These are phyloP conservation scores for Crematogaster levior DNA, from an alignment of 2,888 invertebrate species.

Conservation along the genomic window DNA sequence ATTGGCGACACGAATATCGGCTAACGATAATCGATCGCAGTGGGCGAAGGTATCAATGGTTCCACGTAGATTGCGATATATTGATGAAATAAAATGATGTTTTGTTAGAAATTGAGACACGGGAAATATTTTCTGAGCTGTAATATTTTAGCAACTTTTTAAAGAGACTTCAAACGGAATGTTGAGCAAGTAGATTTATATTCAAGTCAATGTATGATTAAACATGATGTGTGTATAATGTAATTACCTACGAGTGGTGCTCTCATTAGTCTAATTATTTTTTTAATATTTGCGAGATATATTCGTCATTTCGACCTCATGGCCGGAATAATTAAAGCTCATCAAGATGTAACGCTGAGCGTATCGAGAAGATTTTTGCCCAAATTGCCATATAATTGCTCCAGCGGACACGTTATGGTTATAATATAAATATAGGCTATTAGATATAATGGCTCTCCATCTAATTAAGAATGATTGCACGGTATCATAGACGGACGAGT, in stretches of 20 bases:
- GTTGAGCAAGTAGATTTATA: background rate
- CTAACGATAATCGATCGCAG: slow-evolving; percentile 70
- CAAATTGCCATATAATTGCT: slow-evolving; percentile 49
- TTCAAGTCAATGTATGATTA: background rate
- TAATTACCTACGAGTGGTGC: background rate
- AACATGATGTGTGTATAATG: background rate
- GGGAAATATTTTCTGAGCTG: background rate
- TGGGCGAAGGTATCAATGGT: slow-evolving; percentile 33
- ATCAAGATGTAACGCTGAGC: slow-evolving; percentile 37
- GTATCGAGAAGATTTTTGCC: slow-evolving; percentile 38
- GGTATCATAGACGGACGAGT: slow-evolving; percentile 15
- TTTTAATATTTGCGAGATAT: slow-evolving; percentile 38
- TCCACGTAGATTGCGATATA: slow-evolving; percentile 51
- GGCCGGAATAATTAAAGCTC: slow-evolving; percentile 50
- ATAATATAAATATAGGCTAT: slow-evolving; percentile 53
- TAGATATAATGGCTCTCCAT: slow-evolving; percentile 26
- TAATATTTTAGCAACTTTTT: background rate
- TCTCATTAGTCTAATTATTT: slow-evolving; percentile 42
- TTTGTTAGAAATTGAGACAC: background rate
- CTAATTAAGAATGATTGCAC: slow-evolving; percentile 47
- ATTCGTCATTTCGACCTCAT: slow-evolving; percentile 37
- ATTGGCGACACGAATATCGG: slow-evolving; percentile 58
- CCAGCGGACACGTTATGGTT: slow-evolving; percentile 15
- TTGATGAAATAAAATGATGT: slow-evolving; percentile 28
- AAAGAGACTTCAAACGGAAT: background rate